Evolutionary conservation across 2,888 invertebrate genomes (phyloP).

Genomic region (Drosophila macrothrix): DNA sequence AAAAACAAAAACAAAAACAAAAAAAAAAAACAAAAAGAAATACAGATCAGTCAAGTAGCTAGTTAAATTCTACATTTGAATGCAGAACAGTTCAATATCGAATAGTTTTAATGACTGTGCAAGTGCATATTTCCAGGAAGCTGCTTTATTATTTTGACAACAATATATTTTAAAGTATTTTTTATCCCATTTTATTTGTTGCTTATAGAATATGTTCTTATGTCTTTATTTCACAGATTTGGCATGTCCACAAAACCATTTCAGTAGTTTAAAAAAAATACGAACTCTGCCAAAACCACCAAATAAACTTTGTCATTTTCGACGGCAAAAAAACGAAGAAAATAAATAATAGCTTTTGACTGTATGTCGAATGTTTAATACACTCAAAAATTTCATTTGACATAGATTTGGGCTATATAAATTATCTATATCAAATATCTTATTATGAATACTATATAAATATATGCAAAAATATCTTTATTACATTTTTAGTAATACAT

Average conservation of each 20-base stretch:
- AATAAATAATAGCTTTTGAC: background rate
- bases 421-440: background rate
- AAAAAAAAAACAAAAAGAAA: background rate
- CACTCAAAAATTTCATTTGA: background rate
- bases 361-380: background rate
- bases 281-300: slow-evolving; percentile 51
- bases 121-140: background rate
- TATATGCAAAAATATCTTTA: background rate
- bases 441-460: background rate
- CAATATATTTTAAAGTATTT: background rate
- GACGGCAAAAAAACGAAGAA: slow-evolving; percentile 9
- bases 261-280: slow-evolving; percentile 38
- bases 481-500: background rate
- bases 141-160: background rate
- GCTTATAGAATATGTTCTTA: background rate
- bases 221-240: slow-evolving; percentile 34
- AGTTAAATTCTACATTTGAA: background rate
- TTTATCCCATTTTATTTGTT: background rate
- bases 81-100: background rate
- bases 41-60: slow-evolving; percentile 34
- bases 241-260: slow-evolving; percentile 54
- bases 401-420: background rate
- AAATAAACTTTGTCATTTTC: slow-evolving; percentile 67
- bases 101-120: slow-evolving; percentile 1
- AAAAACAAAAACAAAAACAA: background rate